These are phyloP conservation scores for Drosophila watanabei DNA, from an alignment of 1,140 invertebrate genomes.

Conservation along the genomic window DNA sequence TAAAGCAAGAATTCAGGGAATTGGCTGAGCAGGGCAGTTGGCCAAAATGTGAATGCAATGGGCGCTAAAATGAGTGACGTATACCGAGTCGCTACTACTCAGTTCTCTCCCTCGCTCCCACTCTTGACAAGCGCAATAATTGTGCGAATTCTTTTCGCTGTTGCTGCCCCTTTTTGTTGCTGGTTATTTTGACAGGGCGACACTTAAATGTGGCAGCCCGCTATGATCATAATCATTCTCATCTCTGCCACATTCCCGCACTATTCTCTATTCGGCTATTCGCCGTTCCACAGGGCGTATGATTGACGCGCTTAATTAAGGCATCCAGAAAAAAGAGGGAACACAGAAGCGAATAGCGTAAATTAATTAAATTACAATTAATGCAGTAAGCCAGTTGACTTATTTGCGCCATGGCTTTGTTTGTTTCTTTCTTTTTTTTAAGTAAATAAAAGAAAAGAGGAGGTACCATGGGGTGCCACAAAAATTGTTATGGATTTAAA, in stretches of 20 bases:
- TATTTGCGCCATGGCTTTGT: conserved; percentile 20
- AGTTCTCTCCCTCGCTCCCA: not conserved
- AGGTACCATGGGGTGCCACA: not conserved
- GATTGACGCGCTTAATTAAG: conserved; percentile 77
- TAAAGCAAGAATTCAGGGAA: not conserved
- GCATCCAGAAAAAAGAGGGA: conserved; percentile 34
- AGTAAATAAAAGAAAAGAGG: not conserved
- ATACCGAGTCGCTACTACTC: conserved; percentile 3
- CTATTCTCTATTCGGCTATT: conserved; percentile 41
- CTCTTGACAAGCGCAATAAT: conserved; percentile 67
- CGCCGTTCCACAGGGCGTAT: conserved; percentile 64
- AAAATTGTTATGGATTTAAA: not conserved
- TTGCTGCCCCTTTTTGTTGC: conserved; percentile 26
- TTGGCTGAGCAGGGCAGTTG: conserved; percentile 29
- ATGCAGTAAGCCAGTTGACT: conserved; percentile 62
- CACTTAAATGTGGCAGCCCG: conserved; percentile 67
- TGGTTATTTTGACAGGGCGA: conserved; percentile 65
- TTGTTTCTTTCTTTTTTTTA: not conserved
- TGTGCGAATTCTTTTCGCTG: conserved; percentile 64
- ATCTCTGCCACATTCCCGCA: conserved; percentile 29
- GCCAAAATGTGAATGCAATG: conserved; percentile 59
- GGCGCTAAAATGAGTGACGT: conserved; percentile 73
- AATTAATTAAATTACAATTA: conserved; percentile 81
- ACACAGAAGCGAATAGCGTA: conserved; percentile 41
- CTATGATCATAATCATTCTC: conserved; percentile 40